Conservation (phyloP, 2,113 vertebrate genomes). For the Saccopteryx leptura region DNA sequence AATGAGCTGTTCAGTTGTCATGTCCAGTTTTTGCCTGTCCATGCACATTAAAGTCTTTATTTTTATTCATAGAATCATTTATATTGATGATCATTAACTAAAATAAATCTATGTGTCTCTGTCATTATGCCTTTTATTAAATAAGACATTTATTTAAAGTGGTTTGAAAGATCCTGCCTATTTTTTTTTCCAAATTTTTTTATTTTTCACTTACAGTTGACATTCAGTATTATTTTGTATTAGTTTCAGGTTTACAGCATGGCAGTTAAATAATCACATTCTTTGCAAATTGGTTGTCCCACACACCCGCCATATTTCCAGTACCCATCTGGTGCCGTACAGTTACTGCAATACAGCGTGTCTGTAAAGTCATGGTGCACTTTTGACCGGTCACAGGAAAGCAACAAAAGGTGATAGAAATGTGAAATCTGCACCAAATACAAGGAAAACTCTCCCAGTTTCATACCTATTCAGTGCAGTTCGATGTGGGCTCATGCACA, state of each 20-base stretch:
- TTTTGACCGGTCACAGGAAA: too few species aligned
- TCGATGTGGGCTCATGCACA: too few species aligned
- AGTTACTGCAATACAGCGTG: not conserved
- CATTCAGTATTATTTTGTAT: not conserved
- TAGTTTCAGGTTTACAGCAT: not conserved
- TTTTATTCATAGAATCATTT: slow-evolving; percentile 9
- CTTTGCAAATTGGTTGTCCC: not conserved
- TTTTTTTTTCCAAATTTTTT: not conserved
- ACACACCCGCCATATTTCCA: not conserved
- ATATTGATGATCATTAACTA: slow-evolving; percentile 14
- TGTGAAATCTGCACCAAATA: too few species aligned
- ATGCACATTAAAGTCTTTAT: not conserved
- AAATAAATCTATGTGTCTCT: slow-evolving; percentile 21
- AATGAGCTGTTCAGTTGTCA: not conserved
- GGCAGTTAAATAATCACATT: not conserved
- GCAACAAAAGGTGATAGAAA: too few species aligned
- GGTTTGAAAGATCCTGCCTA: not conserved
- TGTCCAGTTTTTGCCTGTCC: slow-evolving; percentile 9
- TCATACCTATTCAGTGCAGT: too few species aligned
- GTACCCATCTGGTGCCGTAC: not conserved
- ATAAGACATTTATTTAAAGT: not conserved
- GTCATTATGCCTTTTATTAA: slow-evolving; percentile 13
- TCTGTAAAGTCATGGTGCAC: too few species aligned
- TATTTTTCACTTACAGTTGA: not conserved
- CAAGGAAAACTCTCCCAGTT: too few species aligned